These are phyloP conservation scores for Alfaro cultratus DNA, from an alignment of 2,797 vertebrate genomes.

Conservation along the genomic window DNA sequence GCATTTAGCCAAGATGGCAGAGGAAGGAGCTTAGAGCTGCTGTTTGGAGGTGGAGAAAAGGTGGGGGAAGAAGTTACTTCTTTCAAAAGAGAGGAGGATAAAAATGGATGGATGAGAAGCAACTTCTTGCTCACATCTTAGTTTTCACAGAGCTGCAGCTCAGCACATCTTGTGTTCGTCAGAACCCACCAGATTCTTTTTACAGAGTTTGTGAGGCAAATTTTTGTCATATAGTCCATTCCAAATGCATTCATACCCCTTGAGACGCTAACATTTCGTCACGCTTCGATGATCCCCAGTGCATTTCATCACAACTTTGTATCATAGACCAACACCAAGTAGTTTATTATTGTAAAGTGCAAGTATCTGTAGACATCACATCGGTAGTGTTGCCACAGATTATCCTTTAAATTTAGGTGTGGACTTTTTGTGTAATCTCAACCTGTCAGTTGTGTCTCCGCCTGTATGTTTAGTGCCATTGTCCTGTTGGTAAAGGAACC, in stretches of 20 bases:
- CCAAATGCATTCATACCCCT: not conserved
- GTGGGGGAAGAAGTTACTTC: slow-evolving; percentile 24
- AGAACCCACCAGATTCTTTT: not conserved
- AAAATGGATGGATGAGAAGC: slow-evolving; percentile 36
- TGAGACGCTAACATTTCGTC: not conserved
- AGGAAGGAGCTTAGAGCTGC: slow-evolving; percentile 37
- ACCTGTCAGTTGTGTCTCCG: not conserved
- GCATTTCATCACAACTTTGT: not conserved
- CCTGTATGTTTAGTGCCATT: not conserved
- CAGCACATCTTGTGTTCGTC: slow-evolving; percentile 16
- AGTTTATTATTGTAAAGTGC: not conserved
- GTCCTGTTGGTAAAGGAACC: not conserved
- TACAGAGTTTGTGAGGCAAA: slow-evolving; percentile 5
- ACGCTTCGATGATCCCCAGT: not conserved
- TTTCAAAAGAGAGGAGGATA: slow-evolving; percentile 36
- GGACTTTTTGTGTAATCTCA: not conserved
- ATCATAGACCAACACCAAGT: not conserved
- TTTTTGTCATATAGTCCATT: slow-evolving; percentile 27
- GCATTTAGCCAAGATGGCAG: slow-evolving; percentile 26
- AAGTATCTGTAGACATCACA: not conserved
- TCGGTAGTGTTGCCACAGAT: not conserved
- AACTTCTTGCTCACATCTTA: not conserved
- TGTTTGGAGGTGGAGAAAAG: slow-evolving; percentile 46
- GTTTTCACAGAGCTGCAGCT: slow-evolving; percentile 29
- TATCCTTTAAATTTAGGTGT: not conserved